Evolutionary conservation across 1,140 invertebrate species (phyloP).

Genomic region (Bombus breviceps): DNA sequence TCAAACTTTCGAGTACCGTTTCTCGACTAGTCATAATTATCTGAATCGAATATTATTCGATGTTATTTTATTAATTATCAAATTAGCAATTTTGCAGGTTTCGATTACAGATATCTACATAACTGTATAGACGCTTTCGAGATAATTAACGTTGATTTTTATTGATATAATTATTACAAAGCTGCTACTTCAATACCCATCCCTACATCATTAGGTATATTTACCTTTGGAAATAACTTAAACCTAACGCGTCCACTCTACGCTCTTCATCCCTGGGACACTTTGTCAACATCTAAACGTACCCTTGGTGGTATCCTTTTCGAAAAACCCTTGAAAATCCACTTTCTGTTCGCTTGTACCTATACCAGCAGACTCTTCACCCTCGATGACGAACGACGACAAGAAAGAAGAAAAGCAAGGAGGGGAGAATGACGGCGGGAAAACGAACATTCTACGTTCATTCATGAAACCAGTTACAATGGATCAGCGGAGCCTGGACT

Average conservation of each 20-base stretch:
- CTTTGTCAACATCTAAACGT: background rate
- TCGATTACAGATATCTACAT: too few relatives aligned
- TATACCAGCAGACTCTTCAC: background rate
- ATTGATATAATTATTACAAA: too few relatives aligned
- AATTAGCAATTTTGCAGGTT: too few relatives aligned
- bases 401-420: background rate
- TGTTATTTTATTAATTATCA: too few relatives aligned
- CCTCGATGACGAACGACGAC: background rate
- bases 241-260: too few relatives aligned
- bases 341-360: background rate
- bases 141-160: too few relatives aligned
- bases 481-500: slow-evolving; percentile 51
- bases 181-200: accelerated
- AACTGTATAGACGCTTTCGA: too few relatives aligned
- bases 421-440: background rate
- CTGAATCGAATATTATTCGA: too few relatives aligned
- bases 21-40: background rate
- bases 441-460: slow-evolving; percentile 67
- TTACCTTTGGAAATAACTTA: too few relatives aligned
- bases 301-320: too few relatives aligned
- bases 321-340: background rate
- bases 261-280: background rate
- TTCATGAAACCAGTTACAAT: slow-evolving; percentile 71
- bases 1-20: background rate
- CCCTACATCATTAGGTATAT: too few relatives aligned